Base-by-base conservation (phyloP, 2,797 vertebrate genomes). In the Gymnocypris eckloni region DNA sequence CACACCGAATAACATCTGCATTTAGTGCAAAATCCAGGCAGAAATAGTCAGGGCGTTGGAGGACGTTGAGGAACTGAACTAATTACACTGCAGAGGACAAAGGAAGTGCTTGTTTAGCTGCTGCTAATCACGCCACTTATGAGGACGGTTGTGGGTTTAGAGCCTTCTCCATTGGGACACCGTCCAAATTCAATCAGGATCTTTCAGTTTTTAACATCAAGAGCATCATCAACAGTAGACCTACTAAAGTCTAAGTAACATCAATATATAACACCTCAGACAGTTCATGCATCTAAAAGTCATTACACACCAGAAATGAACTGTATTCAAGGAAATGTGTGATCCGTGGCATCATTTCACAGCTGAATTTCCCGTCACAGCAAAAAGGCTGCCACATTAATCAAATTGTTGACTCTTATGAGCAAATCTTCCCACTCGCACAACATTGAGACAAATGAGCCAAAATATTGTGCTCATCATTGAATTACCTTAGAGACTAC, bases 61-160 rank as follows among this genome's bases (percentile, higher is more conserved):
- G 87, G 54, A 92, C 90, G 89, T 90, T 93, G 91, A 92, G 89
- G 84, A 88, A 92, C 89, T 83, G 89, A 92, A 92, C 91, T 89
- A 90, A 91, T 92, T 94, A 92, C 7, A 77, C 72, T 50, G 39
- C 64, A 85, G 61, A 69, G 73, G 37, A 77, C 73, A 78, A 54
- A 43, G 61, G 33, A 77, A 45, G 45, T 33, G 71, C 6, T 72
- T 59, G 67, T 56, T 82, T 25, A 75, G 41, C 54, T 64, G 70
- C 39, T 75, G 11, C 82, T 86, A 89, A 91, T 86, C 89, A 86
- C 78, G 86, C 10, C 79, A 90, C 90, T 92, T 90, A 85, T 25
- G 13, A 64, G 7, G 18, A 83, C 15, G 28, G 8, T 11, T 66
- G 59, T 33, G 22, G 37, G 41, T 48, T 48, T 66, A 66, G 2